Evolutionary conservation across 1,140 invertebrate genomes (phyloP), one percentile per base, ranked within the genome.

Genomic region (Portunus trituberculatus): DNA sequence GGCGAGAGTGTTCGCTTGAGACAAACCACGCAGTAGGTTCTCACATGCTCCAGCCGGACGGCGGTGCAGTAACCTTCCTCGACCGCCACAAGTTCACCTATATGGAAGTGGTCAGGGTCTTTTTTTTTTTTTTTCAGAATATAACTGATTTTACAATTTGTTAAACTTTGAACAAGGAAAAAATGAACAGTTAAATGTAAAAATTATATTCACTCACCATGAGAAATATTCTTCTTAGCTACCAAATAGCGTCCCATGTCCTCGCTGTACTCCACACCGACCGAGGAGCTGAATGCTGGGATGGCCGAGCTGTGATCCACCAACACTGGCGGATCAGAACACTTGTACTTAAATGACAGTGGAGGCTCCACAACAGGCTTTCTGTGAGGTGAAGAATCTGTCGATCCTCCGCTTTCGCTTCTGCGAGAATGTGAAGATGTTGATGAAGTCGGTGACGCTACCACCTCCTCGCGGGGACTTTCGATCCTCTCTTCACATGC

Each of bases 1-100:
- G 67, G 91, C 7, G 91, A 28, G 25, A 92, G 25, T 16, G 45
- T 31, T 20, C 48, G 45, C 28, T 67, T 67, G 7, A 92, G 10
- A 25, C 91, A 92, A 4, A 92, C 91, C 20, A 31, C 31, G 45
- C 88, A 89, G 39, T 89, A 46, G 16, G 48, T 89, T 29, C 48
- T 89, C 2, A 46, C 28, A 20, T 48, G 14, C 88, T 89, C 39
- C 10, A 46, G 28, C n/a, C 45, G n/a, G 6, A 89, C 45, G 25
- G 88, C 45, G 45, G 10, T 46, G 88, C 88, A 89, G 25, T 46
- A 89, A 20, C 88, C 45, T 48, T 89, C 88, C 45, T 89, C 88
- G 10, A 89, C 88, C 0, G 39, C 48, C 10, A 89, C 39, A 16
- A 89, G 4, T 32, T 89, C 88, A 16, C 88, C 88, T 89, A 32